These are phyloP conservation scores for Eclectus roratus DNA, from an alignment of 2,113 vertebrate genomes.

Conservation along the genomic window DNA sequence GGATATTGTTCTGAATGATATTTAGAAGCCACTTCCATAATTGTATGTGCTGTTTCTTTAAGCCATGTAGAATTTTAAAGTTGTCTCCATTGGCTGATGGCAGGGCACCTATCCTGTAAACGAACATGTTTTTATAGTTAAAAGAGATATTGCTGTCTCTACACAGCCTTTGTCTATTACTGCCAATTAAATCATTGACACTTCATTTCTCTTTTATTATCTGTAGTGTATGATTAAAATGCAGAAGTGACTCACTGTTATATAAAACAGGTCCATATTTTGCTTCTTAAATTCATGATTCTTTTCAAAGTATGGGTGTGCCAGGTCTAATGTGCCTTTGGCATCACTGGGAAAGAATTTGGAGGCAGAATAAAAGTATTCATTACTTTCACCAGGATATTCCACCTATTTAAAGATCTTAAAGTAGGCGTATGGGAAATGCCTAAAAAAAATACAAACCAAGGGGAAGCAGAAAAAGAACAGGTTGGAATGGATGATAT, in stretches of 20 bases:
- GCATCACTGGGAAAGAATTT: slow-evolving; percentile 44
- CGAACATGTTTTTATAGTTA: neutral
- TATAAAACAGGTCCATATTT: slow-evolving; percentile 25
- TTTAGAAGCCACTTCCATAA: neutral
- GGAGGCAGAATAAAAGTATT: slow-evolving; percentile 28
- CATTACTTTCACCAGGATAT: slow-evolving; percentile 29
- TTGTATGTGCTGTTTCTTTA: neutral
- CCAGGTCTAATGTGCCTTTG: slow-evolving; percentile 24
- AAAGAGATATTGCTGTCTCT: neutral
- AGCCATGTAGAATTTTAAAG: neutral
- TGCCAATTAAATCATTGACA: neutral
- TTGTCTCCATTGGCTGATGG: neutral
- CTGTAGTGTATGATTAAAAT: neutral
- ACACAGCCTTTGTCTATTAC: neutral
- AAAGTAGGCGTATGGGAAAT: slow-evolving; percentile 35
- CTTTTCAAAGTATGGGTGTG: slow-evolving; percentile 18
- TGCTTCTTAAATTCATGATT: slow-evolving; percentile 1
- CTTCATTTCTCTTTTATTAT: slow-evolving; percentile 8
- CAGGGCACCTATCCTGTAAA: neutral
- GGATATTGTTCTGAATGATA: neutral
- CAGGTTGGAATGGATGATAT: slow-evolving; percentile 51
- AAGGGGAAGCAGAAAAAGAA: slow-evolving; percentile 24
- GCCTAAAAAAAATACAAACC: slow-evolving; percentile 6
- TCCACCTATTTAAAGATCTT: slow-evolving; percentile 51
- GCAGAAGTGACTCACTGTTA: neutral